Percentiles rank a stretch among this genome's conserved stretches.
These are phyloP conservation scores for Glossosoma conforme DNA, from an alignment of 1,140 invertebrate genomes.

Conservation along the genomic window DNA sequence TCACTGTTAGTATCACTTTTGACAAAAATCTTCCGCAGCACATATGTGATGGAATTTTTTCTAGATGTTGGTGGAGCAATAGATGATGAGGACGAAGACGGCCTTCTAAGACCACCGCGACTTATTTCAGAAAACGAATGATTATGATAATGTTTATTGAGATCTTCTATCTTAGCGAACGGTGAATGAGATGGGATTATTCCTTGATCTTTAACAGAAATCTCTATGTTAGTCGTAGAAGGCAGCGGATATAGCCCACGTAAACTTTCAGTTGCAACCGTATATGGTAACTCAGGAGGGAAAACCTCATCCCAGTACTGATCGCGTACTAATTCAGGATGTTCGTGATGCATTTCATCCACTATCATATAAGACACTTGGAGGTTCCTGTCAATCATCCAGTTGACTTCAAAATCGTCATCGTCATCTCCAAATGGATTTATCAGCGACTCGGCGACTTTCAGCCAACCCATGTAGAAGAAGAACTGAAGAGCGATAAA, in stretches of 20 bases:
- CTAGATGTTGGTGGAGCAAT: constrained; percentile 54
- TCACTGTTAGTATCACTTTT: constrained; percentile 68
- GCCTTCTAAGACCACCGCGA: constrained; percentile 44
- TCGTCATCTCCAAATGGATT: constrained; percentile 92
- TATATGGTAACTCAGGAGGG: constrained; percentile 79
- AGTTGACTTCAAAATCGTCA: constrained; percentile 74
- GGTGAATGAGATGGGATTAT: constrained; percentile 57
- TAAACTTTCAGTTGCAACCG: constrained; percentile 71
- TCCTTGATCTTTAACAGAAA: constrained; percentile 57
- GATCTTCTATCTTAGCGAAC: constrained; percentile 66
- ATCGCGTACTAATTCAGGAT: constrained; percentile 80
- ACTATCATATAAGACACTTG: constrained; percentile 86
- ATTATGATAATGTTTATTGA: constrained; percentile 55
- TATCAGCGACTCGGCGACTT: constrained; percentile 79
- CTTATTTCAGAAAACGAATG: constrained; percentile 61
- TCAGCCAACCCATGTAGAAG: constrained; percentile 91
- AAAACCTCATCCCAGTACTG: constrained; percentile 89
- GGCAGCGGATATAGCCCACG: constrained; percentile 75
- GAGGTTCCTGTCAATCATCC: constrained; percentile 83
- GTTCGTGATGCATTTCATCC: constrained; percentile 89
- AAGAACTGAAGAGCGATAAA: constrained; percentile 82
- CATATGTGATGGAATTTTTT: constrained; percentile 67
- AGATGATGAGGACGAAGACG: constrained; percentile 46
- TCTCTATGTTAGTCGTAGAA: constrained; percentile 79
- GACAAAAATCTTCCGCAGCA: constrained; percentile 69